Evolutionary conservation across 2,797 vertebrate genomes (phyloP).

Genomic region (Mycteria americana): DNA sequence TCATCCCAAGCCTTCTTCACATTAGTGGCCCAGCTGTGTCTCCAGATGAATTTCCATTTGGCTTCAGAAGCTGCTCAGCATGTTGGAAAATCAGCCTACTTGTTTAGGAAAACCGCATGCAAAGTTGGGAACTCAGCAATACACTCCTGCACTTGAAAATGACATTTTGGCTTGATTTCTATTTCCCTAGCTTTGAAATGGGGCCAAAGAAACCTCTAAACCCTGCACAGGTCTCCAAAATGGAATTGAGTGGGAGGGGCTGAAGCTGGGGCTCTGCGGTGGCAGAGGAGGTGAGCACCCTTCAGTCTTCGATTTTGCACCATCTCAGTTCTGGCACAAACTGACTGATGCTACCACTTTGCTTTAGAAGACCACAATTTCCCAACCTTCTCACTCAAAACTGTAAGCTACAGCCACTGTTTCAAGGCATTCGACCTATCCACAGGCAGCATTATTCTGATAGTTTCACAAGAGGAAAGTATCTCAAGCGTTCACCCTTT

Average conservation of each 20-base stretch:
- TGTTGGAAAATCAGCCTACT: background rate
- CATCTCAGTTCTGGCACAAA: background rate
- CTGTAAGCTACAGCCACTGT: background rate
- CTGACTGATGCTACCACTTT: background rate
- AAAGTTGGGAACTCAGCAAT: background rate
- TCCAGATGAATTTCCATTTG: slow-evolving; percentile 4
- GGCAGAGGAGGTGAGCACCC: background rate
- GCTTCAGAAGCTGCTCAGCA: background rate
- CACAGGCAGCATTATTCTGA: background rate
- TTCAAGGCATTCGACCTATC: background rate
- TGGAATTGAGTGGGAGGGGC: background rate
- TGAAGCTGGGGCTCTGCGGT: background rate
- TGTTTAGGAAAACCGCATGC: background rate
- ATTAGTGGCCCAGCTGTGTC: background rate
- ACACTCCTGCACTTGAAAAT: background rate
- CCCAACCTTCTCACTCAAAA: background rate
- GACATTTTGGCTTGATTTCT: background rate
- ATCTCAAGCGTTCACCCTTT: background rate
- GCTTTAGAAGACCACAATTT: background rate
- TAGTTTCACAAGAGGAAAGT: background rate
- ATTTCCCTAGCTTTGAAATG: background rate
- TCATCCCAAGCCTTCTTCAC: background rate
- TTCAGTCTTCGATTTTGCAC: background rate
- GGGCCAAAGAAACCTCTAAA: background rate
- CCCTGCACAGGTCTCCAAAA: background rate